Percentiles rank a stretch among this genome's conserved stretches.
Evolutionary conservation across 1,140 invertebrate genomes (phyloP).

Genomic region (Scaptomyza montana): DNA sequence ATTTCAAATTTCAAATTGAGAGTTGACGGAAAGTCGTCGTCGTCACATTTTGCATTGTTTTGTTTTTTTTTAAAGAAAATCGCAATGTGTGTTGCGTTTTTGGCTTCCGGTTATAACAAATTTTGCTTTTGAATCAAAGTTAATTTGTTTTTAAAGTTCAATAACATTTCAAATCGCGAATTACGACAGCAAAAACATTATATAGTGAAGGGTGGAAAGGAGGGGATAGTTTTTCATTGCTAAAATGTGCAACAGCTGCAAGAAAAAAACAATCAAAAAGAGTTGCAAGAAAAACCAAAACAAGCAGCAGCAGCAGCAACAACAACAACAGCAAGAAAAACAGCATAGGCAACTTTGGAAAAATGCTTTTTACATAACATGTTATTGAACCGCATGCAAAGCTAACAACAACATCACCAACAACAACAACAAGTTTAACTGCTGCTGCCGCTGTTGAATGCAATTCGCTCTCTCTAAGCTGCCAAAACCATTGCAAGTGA

Average conservation of each 20-base stretch:
- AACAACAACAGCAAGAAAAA: background rate
- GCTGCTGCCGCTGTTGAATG: background rate
- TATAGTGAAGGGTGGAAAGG: slow-evolving; percentile 21
- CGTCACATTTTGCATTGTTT: slow-evolving; percentile 62
- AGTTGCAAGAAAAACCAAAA: slow-evolving; percentile 45
- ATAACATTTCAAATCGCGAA: slow-evolving; percentile 81
- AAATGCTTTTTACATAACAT: slow-evolving; percentile 84
- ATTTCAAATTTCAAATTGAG: slow-evolving; percentile 33
- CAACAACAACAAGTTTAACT: slow-evolving; percentile 57
- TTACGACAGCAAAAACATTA: slow-evolving; percentile 51
- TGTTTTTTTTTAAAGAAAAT: slow-evolving; percentile 25
- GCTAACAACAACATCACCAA: slow-evolving; percentile 9
- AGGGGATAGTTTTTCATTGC: background rate
- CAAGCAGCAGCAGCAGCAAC: slow-evolving; percentile 30
- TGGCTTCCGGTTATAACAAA: slow-evolving; percentile 74
- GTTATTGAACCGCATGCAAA: slow-evolving; percentile 82
- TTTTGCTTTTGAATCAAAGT: slow-evolving; percentile 67
- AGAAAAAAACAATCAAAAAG: slow-evolving; percentile 21
- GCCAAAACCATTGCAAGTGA: slow-evolving; percentile 80
- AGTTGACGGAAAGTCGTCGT: slow-evolving; percentile 59
- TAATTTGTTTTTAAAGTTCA: slow-evolving; percentile 73
- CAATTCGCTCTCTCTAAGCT: slow-evolving; percentile 55
- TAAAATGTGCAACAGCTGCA: slow-evolving; percentile 61
- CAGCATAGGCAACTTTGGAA: slow-evolving; percentile 62
- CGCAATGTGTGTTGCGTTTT: slow-evolving; percentile 43